Conservation (phyloP, 2,888 invertebrate genomes). For the Oscheius myriophilus region DNA sequence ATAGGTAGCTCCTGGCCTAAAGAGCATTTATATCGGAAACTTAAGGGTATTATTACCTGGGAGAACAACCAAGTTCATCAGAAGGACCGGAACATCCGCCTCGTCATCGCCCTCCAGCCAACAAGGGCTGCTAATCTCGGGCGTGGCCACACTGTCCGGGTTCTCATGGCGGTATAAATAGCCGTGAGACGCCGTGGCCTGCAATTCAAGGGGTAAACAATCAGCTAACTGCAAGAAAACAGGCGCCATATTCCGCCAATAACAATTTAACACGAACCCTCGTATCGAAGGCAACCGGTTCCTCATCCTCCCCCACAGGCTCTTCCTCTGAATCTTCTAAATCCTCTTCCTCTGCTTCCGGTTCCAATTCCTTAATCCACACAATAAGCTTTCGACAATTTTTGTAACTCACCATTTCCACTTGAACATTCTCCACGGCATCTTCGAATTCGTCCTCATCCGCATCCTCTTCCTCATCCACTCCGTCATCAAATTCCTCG, state of each 20-base stretch:
- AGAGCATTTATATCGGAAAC: background rate
- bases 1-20: constrained; percentile 19
- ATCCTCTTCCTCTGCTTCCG: background rate
- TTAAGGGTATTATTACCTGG: constrained; percentile 7
- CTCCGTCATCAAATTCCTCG: background rate
- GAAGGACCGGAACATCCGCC: background rate
- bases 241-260: background rate
- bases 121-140: background rate
- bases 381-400: too few species aligned
- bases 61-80: constrained; percentile 10
- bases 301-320: background rate
- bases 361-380: too few species aligned
- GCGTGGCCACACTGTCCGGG: background rate
- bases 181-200: constrained; percentile 12
- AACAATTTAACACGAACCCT: background rate
- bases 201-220: background rate
- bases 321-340: constrained; percentile 3
- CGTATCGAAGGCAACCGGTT: constrained; percentile 11
- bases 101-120: constrained; percentile 9
- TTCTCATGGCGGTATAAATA: constrained; percentile 11
- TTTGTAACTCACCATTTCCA: background rate
- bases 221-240: background rate
- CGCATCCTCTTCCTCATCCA: background rate
- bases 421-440: background rate
- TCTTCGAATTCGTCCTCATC: background rate